These are phyloP conservation scores for Sterrhoptilus dennistouni DNA, from an alignment of 2,113 vertebrate genomes.

Conservation along the genomic window DNA sequence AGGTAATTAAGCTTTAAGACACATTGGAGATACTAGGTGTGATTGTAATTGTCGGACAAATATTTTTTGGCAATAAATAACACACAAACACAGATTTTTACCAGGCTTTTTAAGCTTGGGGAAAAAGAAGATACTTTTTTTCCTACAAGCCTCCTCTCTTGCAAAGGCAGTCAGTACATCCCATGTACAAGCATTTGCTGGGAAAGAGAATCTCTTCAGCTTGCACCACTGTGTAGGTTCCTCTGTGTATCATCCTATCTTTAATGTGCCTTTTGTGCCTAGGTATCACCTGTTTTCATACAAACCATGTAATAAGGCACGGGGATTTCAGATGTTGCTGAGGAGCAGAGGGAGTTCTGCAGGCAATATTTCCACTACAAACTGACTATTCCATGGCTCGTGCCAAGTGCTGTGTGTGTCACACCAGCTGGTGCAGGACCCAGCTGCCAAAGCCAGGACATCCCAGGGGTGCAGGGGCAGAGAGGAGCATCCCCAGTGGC, in stretches of 20 bases:
- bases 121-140: background rate
- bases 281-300: background rate
- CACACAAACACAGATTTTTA: background rate
- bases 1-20: background rate
- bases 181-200: background rate
- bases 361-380: background rate
- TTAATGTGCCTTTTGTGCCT: background rate
- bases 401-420: background rate
- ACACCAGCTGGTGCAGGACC: background rate
- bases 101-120: background rate
- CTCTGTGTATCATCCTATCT: background rate
- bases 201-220: background rate
- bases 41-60: background rate
- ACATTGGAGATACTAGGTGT: background rate
- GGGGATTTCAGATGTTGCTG: background rate
- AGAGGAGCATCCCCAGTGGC: background rate
- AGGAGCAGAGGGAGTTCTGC: background rate
- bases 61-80: background rate
- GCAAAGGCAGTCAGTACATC: background rate
- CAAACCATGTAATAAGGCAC: background rate
- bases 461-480: background rate
- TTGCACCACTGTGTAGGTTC: background rate
- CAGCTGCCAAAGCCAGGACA: fast-evolving
- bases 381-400: fast-evolving
- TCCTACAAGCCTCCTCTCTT: background rate